Evolutionary conservation across 2,888 invertebrate species (phyloP).

Genomic region (Zeuzera pyrina): DNA sequence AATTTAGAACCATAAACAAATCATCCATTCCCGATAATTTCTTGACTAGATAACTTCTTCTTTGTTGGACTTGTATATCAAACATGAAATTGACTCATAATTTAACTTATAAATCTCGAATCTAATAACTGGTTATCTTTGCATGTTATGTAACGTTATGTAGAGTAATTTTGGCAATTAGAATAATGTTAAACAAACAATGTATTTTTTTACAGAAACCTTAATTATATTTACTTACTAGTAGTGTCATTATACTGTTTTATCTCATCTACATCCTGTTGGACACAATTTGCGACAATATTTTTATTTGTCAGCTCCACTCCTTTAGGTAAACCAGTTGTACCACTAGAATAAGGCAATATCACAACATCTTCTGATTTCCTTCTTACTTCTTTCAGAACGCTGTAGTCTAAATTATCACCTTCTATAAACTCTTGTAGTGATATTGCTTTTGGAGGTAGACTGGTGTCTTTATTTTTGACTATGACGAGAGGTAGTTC

Average conservation of each 20-base stretch:
- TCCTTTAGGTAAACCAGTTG: conserved; percentile 86
- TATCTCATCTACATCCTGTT: conserved; percentile 30
- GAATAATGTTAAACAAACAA: neutral
- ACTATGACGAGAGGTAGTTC: conserved; percentile 63
- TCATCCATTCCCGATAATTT: too few relatives aligned
- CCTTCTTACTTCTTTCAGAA: conserved; percentile 44
- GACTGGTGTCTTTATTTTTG: conserved; percentile 14
- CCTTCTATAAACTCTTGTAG: conserved; percentile 72
- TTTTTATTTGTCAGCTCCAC: conserved; percentile 76
- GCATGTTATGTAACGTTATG: too few relatives aligned
- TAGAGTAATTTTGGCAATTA: too few relatives aligned
- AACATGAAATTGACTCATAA: too few relatives aligned
- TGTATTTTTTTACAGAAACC: neutral
- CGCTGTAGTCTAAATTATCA: conserved; percentile 61
- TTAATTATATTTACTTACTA: conserved; percentile 27
- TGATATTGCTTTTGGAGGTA: conserved; percentile 70
- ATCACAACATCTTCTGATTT: conserved; percentile 72
- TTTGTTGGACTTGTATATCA: too few relatives aligned
- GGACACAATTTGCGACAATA: conserved; percentile 56
- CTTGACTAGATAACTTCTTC: too few relatives aligned
- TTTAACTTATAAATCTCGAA: too few relatives aligned
- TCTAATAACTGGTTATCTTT: too few relatives aligned
- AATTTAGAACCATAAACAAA: too few relatives aligned
- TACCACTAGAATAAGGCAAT: conserved; percentile 88
- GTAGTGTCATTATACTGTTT: conserved; percentile 39